A percentile compares a stretch with the other conserved stretches of the same genome.
phyloP scores from a whole-genome alignment of 1,140 invertebrate species.

The Antheraea pernyi region DNA sequence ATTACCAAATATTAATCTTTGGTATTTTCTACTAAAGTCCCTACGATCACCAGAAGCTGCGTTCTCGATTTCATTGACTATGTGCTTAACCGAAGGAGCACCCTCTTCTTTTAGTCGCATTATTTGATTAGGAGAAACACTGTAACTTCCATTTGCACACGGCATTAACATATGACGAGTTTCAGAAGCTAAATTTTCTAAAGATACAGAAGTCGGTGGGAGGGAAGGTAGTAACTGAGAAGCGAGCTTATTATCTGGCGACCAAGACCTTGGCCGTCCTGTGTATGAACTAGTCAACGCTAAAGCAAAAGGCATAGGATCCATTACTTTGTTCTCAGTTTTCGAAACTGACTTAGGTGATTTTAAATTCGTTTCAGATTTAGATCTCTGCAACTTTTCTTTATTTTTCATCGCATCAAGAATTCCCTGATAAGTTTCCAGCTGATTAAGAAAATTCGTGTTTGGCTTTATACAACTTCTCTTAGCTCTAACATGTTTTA shows the following conservation, averaged over 20 bases:
- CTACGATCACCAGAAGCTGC: conserved; percentile 52
- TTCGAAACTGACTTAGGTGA: conserved; percentile 81
- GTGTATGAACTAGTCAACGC: conserved; percentile 74
- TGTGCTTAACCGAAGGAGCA: conserved; percentile 80
- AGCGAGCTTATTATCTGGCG: conserved; percentile 84
- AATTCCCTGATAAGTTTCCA: conserved; percentile 97
- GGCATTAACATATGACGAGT: conserved; percentile 89
- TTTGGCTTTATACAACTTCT: conserved; percentile 97
- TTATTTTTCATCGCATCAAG: conserved; percentile 97
- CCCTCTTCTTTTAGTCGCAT: conserved; percentile 84
- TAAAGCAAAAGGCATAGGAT: conserved; percentile 79
- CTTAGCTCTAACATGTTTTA: conserved; percentile 94
- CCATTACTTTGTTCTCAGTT: conserved; percentile 73
- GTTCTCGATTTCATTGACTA: conserved; percentile 84
- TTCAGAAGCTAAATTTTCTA: conserved; percentile 83
- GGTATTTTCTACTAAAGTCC: conserved; percentile 77
- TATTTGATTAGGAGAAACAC: conserved; percentile 93
- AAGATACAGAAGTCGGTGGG: conserved; percentile 80
- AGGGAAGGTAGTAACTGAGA: conserved; percentile 80
- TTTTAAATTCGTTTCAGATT: conserved; percentile 95
- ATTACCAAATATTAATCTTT: conserved; percentile 82
- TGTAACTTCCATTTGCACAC: conserved; percentile 91
- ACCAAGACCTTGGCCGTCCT: conserved; percentile 89
- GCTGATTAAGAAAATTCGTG: conserved; percentile 94
- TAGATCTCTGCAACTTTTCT: conserved; percentile 93